phyloP scores from a whole-genome alignment of 2,888 invertebrate species.

The Noctua janthe region DNA sequence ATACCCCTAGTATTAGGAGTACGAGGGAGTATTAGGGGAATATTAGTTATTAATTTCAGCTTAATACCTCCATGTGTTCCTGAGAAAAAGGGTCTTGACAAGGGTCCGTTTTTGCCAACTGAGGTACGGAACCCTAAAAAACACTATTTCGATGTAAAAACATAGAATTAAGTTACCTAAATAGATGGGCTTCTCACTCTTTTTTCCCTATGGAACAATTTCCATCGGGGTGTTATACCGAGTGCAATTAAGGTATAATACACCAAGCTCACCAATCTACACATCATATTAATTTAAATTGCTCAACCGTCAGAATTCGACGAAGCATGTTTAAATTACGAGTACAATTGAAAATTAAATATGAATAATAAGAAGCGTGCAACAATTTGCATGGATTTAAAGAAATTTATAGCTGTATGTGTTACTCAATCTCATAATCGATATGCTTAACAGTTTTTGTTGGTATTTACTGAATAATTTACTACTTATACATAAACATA shows the following conservation, averaged over 20 bases:
- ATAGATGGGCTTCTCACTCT: neutral
- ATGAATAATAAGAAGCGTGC: slow-evolving; percentile 50
- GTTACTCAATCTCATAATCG: slow-evolving; percentile 26
- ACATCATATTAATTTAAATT: slow-evolving; percentile 79
- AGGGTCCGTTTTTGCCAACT: no score
- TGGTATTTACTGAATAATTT: slow-evolving; percentile 8
- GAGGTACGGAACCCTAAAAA: neutral
- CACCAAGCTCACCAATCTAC: slow-evolving; percentile 74
- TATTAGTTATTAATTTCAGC: no score
- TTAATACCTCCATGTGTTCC: no score
- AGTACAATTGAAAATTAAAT: slow-evolving; percentile 61
- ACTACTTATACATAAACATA: slow-evolving; percentile 15
- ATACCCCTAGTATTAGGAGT: no score
- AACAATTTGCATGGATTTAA: slow-evolving; percentile 40
- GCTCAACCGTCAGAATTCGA: slow-evolving; percentile 62
- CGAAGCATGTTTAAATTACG: slow-evolving; percentile 68
- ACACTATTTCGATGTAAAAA: neutral
- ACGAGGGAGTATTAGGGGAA: no score
- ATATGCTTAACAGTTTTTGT: slow-evolving; percentile 23
- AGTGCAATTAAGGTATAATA: slow-evolving; percentile 35
- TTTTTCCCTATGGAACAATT: neutral
- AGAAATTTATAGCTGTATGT: slow-evolving; percentile 7
- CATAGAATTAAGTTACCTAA: neutral
- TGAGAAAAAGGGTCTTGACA: no score
- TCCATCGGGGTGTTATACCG: neutral